Conservation (phyloP, 1,140 invertebrate species). For the Penaeus vannamei region DNA sequence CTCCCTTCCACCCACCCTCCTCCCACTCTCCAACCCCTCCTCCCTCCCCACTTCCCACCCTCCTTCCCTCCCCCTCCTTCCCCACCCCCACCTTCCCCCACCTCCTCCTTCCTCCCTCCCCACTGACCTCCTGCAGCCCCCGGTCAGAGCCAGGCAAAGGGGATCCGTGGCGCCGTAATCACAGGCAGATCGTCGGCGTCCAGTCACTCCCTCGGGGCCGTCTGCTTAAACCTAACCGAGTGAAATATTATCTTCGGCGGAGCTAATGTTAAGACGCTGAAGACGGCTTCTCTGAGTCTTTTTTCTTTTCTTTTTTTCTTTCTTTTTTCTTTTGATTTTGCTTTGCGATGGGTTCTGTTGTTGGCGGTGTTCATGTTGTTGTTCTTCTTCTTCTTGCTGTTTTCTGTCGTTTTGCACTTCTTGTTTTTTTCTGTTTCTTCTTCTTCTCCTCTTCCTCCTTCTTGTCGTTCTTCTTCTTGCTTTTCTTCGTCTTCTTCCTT, state of each 20-base stretch:
- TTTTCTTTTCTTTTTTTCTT: neutral
- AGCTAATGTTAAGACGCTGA: constrained; percentile 9
- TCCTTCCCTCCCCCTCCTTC: neutral
- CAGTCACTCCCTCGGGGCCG: constrained; percentile 50
- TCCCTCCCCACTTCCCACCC: neutral
- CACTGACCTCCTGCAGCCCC: neutral
- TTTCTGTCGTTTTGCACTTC: too few relatives aligned
- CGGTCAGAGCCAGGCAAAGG: neutral
- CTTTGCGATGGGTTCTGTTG: too few relatives aligned
- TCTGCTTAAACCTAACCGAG: constrained; percentile 63
- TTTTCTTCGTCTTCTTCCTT: neutral
- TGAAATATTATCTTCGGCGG: constrained; percentile 52
- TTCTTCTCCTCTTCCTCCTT: too few relatives aligned
- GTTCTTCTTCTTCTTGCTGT: too few relatives aligned
- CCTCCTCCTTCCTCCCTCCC: neutral
- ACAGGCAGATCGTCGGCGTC: constrained; percentile 39
- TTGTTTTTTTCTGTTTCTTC: too few relatives aligned
- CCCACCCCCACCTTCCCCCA: neutral
- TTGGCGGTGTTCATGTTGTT: too few relatives aligned
- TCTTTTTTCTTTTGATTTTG: neutral
- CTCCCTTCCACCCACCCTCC: too few relatives aligned
- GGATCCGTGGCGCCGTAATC: neutral
- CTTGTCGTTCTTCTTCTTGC: too few relatives aligned
- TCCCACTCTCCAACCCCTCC: neutral
- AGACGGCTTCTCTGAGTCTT: neutral